These are phyloP conservation scores for Crotalus horridus DNA, from an alignment of 2,113 vertebrate genomes.

Conservation along the genomic window DNA sequence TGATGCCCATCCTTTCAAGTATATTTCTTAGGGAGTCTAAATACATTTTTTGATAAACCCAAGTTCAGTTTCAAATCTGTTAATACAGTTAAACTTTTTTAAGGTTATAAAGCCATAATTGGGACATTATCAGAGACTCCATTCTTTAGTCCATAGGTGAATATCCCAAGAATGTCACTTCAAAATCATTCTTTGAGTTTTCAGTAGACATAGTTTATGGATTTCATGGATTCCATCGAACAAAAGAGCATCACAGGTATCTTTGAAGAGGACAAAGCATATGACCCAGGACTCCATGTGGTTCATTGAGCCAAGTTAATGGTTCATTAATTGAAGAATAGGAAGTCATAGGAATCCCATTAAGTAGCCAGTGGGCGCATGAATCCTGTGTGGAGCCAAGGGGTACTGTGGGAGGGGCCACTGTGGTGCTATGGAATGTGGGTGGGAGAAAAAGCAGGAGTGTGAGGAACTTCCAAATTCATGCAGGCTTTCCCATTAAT, in stretches of 20 bases:
- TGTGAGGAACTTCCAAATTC: neutral
- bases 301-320: too few relatives aligned
- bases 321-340: too few relatives aligned
- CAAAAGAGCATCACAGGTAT: neutral
- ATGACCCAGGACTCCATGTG: neutral
- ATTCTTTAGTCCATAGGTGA: neutral
- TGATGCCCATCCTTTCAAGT: neutral
- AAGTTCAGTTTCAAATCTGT: neutral
- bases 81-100: neutral
- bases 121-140: neutral
- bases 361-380: neutral
- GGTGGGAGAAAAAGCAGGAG: neutral
- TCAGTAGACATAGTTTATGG: neutral
- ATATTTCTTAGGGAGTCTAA: neutral
- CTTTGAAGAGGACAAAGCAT: neutral
- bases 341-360: neutral
- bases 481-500: too few relatives aligned
- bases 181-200: neutral
- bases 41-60: neutral
- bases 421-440: neutral
- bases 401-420: neutral
- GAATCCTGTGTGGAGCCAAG: neutral
- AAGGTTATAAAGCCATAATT: neutral
- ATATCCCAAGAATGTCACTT: too few relatives aligned
- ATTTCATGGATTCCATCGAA: neutral